Base-by-base conservation (phyloP, 23 tunicate genomes). In the Ascidia mentula region DNA sequence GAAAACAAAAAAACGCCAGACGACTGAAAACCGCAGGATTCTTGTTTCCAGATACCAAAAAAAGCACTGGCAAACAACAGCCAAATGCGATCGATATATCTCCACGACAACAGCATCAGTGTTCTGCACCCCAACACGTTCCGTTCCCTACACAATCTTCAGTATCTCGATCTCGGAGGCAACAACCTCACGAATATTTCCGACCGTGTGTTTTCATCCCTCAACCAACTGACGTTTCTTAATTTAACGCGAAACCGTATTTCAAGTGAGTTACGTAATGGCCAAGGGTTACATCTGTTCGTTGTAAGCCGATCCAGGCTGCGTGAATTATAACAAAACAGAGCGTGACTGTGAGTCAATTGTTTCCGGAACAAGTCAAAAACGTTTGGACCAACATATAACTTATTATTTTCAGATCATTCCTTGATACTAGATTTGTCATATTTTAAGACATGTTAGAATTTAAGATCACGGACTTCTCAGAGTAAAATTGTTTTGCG, bases 31-130 rank as follows among this genome's bases (percentile, higher is more conserved):
- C n/a, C n/a, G n/a, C n/a, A n/a, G n/a, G n/a, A 32, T 4, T 36
- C 61, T 79, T 60, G 9, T 40, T 60, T 22, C 20, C 53, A 46
- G 81, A 31, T 46, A 30, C 69, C 81, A 45, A 20, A 8, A 1
- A 28, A 9, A 5, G 65, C 65, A 20, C 24, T 53, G 65, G 5
- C 42, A 32, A 77, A 77, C 78, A 36, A 31, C 32, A 38, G 31
- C 18, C 74, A 37, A 1, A 84, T 86, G 33, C 83, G 65, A n/a
- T 72, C 86, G 20, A 30, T 87, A 0, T 24, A 18, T 0, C 59
- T 87, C 12, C 85, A 87, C 36, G 75, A 87, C 34, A 87, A 87
- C 72, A 65, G 24, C 26, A 75, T 87, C 42, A 34, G 12, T 32
- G 31, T 35, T 9, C 69, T 80, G 8, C 26, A 20, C 46, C 81